A percentile compares a stretch with the other conserved stretches of the same genome.
Evolutionary conservation across 2,888 invertebrate species (phyloP).

Genomic region (Allolobophora icterica): DNA sequence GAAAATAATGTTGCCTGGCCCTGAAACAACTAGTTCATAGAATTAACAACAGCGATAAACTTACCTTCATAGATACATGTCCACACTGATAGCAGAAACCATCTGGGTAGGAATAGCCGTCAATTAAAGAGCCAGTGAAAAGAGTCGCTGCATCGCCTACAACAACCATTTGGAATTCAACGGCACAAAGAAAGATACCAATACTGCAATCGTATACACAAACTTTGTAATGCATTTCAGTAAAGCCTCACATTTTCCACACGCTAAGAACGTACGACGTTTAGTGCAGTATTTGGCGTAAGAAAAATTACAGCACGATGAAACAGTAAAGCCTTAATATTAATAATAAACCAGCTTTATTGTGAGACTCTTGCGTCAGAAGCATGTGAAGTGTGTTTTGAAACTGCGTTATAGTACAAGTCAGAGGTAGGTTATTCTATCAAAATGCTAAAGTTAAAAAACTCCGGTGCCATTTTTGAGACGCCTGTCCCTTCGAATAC

Average conservation of each 20-base stretch:
- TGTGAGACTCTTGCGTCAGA: too few species aligned
- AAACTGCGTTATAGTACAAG: too few species aligned
- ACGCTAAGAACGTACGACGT: neutral
- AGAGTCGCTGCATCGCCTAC: neutral
- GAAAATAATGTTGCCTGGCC: conserved; percentile 33
- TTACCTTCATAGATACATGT: conserved; percentile 75
- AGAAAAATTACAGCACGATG: too few species aligned
- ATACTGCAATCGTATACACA: neutral
- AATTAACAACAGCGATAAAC: conserved; percentile 6
- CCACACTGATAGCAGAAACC: conserved; percentile 93
- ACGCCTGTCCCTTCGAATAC: too few species aligned
- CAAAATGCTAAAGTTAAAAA: too few species aligned
- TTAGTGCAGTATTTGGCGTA: neutral
- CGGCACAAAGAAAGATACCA: neutral
- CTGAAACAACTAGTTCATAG: too few species aligned
- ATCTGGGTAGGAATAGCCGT: conserved; percentile 70
- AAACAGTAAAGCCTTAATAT: too few species aligned
- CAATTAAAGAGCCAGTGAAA: neutral
- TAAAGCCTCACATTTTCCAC: neutral
- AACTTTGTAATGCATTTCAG: neutral
- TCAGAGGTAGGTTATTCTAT: too few species aligned
- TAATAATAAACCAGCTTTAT: too few species aligned
- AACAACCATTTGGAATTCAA: neutral
- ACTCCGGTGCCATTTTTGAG: too few species aligned
- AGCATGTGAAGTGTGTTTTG: too few species aligned